Base-by-base conservation (phyloP, 2,888 invertebrate genomes). In the Mythimna lalbum region DNA sequence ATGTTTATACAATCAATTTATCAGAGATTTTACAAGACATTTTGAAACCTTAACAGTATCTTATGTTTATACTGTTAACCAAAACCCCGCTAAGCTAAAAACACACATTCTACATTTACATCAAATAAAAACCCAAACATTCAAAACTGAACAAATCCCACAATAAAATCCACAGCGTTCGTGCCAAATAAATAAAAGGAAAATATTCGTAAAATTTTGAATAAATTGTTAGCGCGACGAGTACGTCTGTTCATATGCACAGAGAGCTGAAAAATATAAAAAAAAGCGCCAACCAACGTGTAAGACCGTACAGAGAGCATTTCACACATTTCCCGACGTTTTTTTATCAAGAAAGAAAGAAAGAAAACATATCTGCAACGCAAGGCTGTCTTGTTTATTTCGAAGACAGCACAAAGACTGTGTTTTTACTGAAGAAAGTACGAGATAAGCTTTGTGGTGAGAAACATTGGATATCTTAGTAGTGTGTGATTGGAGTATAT, bases 241-340 rank as follows among this genome's bases (percentile, higher is more conserved):
- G 69, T 68, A 76, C 68, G 74, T 63, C 69, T 73, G 62, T 72
- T 81, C 70, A 67, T 73, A 72, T 69, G 57, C 70, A 69, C 75
- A 23, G 62, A 23, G 60, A 69, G 84, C 61, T 21, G 61, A 80
- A 76, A 73, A 86, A 76, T 83, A 78, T 52, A 33, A 43, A n/a
- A 62, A 64, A 33, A 65, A 47, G 50, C 36, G n/a, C n/a, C 49
- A 56, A 27, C 64, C 64, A 57, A 56, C 69, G 75, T 63, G 63
- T 72, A 73, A 80, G 69, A 81, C 78, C 78, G 77, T 63, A 76
- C 70, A 76, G 78, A 73, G 72, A 71, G 71, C 77, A 76, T 83
- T 86, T 87, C 86, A 84, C 85, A 87, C 87, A 78, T 88, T 73
- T 84, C 76, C 57, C 80, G 69, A 57, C 73, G 73, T 81, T 77